A percentile compares a stretch with the other conserved stretches of the same genome.
Conservation (phyloP, 2,113 vertebrate genomes). For the Lanius collurio region DNA sequence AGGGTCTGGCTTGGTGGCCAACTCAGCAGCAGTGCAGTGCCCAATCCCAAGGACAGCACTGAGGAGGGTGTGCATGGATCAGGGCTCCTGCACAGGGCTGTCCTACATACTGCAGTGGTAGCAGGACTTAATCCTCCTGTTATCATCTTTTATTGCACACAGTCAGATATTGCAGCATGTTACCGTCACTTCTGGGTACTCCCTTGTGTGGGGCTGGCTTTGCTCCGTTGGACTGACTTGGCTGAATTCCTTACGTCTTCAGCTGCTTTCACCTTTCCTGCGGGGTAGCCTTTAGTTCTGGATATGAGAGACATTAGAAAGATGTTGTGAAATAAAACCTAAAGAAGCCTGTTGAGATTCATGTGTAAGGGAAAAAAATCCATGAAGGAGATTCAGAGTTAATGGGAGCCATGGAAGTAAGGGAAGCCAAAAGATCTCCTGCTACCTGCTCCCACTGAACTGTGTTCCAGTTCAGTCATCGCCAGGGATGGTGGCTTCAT, state of each 20-base stretch:
- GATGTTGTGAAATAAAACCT: not conserved
- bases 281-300: not conserved
- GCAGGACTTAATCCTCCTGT: conserved; percentile 15
- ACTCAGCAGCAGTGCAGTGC: accelerated
- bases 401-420: not conserved
- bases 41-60: not conserved
- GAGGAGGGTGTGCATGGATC: not conserved
- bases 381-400: not conserved
- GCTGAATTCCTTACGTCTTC: not conserved
- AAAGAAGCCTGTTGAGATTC: not conserved
- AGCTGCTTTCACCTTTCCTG: not conserved
- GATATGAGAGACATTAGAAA: not conserved
- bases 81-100: not conserved
- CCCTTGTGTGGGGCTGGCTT: not conserved
- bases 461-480: not conserved
- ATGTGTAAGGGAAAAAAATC: not conserved
- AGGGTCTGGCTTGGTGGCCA: accelerated
- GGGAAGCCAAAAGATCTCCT: not conserved
- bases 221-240: not conserved
- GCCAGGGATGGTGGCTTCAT: not conserved
- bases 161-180: not conserved
- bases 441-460: not conserved
- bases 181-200: not conserved
- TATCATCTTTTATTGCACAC: conserved; percentile 27
- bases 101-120: not conserved